These are phyloP conservation scores for Lepilemur septentrionalis DNA, from an alignment of 2,797 vertebrate species.

Conservation along the genomic window DNA sequence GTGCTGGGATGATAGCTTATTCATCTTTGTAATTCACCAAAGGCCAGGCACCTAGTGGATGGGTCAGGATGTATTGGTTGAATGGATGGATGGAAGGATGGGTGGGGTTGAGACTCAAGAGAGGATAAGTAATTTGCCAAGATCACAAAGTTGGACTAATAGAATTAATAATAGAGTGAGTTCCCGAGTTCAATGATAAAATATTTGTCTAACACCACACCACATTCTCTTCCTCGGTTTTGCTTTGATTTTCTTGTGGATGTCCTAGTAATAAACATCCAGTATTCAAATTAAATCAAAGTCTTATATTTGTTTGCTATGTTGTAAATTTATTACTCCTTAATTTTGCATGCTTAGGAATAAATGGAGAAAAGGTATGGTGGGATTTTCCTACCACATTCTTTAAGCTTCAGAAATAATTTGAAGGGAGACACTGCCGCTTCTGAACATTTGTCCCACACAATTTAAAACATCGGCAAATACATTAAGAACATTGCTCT, in stretches of 20 bases:
- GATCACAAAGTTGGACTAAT: neutral
- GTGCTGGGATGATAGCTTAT: neutral
- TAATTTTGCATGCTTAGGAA: neutral
- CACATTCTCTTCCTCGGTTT: neutral
- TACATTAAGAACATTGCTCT: neutral
- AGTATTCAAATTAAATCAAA: neutral
- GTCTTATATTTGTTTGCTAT: neutral
- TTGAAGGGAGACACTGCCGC: neutral
- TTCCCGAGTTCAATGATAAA: neutral
- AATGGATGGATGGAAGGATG: neutral
- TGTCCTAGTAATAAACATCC: neutral
- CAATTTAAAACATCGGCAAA: neutral
- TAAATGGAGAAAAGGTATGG: neutral
- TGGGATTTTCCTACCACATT: neutral
- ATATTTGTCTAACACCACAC: neutral
- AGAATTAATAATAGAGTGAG: neutral
- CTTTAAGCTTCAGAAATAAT: slow-evolving; percentile 41
- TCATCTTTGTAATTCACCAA: neutral
- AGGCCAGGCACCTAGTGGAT: neutral
- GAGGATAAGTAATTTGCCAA: slow-evolving; percentile 11
- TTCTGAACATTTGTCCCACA: neutral
- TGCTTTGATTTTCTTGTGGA: slow-evolving; percentile 15
- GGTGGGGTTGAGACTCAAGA: neutral
- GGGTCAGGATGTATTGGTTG: neutral
- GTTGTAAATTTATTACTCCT: neutral